phyloP scores from a whole-genome alignment of 2,797 vertebrate genomes.

The Micromesistius poutassou region DNA sequence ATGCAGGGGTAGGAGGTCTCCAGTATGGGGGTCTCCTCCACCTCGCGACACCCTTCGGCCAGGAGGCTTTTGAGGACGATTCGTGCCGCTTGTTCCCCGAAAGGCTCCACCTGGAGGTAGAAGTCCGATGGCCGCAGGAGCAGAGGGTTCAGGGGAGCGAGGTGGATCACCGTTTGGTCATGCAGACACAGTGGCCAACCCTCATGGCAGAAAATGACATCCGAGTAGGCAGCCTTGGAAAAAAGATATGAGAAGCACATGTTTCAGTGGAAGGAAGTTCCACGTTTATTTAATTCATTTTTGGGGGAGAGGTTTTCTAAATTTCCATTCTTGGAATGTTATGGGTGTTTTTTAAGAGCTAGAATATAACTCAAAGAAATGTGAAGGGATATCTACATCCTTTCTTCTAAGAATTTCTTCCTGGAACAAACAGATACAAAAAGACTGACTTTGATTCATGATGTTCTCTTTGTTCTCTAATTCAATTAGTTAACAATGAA shows the following conservation, averaged over 20 bases:
- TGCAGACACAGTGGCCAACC: conserved; percentile 89
- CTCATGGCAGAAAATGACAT: conserved; percentile 78
- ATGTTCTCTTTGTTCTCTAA: not conserved
- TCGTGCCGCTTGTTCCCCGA: conserved; percentile 64
- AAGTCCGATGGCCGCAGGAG: conserved; percentile 83
- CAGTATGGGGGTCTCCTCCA: conserved; percentile 73
- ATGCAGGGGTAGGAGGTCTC: conserved; percentile 74
- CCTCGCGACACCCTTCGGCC: conserved; percentile 64
- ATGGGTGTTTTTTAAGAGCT: not conserved
- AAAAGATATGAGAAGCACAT: not conserved
- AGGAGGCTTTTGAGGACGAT: conserved; percentile 80
- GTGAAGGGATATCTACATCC: not conserved
- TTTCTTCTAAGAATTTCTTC: not conserved
- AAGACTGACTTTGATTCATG: not conserved
- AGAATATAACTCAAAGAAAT: not conserved
- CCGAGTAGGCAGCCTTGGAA: conserved; percentile 76
- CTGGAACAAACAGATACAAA: not conserved
- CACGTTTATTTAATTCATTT: not conserved
- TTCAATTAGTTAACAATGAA: not conserved
- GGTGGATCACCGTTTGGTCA: conserved; percentile 80
- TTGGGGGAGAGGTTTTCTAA: not conserved
- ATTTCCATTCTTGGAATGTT: conserved; percentile 1
- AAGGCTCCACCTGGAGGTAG: conserved; percentile 83
- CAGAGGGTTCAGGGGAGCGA: conserved; percentile 77
- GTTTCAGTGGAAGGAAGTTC: not conserved